phyloP scores from a whole-genome alignment of 1,140 invertebrate species.

The Harpegnathos saltator region DNA sequence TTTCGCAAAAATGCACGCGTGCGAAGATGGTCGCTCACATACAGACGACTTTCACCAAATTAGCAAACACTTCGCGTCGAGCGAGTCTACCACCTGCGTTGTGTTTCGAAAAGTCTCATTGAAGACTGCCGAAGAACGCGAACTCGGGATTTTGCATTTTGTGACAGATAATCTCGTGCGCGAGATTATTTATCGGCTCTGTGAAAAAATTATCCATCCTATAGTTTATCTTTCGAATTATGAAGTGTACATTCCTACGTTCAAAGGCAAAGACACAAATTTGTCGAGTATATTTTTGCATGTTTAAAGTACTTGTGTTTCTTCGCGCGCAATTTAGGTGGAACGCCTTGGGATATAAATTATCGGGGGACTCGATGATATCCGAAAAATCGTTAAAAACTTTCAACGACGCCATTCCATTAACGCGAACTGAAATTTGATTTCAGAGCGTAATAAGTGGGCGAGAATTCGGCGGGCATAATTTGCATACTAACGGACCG shows the following conservation, averaged over 20 bases:
- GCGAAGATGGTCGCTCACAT: not conserved
- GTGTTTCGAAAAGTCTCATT: constrained; percentile 18
- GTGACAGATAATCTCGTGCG: not conserved
- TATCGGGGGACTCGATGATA: not conserved
- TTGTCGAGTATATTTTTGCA: not conserved
- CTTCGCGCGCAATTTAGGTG: no score
- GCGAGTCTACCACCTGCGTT: not conserved
- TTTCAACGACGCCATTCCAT: not conserved
- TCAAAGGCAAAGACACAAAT: not conserved
- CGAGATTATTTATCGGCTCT: not conserved
- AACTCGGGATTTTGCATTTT: constrained; percentile 13
- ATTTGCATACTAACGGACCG: not conserved
- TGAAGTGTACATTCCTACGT: not conserved
- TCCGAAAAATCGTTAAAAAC: not conserved
- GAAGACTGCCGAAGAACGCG: not conserved
- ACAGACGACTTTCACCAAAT: constrained; percentile 60
- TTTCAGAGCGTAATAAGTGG: not conserved
- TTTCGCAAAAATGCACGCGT: constrained; percentile 39
- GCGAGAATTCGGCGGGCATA: not conserved
- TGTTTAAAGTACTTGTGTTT: no score
- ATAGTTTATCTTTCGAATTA: no score
- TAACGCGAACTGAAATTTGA: constrained; percentile 2
- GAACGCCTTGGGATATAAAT: not conserved
- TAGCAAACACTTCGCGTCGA: constrained; percentile 8
- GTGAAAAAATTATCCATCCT: no score